Conservation (phyloP, 2,797 vertebrate genomes). For the Sciurus vulgaris region DNA sequence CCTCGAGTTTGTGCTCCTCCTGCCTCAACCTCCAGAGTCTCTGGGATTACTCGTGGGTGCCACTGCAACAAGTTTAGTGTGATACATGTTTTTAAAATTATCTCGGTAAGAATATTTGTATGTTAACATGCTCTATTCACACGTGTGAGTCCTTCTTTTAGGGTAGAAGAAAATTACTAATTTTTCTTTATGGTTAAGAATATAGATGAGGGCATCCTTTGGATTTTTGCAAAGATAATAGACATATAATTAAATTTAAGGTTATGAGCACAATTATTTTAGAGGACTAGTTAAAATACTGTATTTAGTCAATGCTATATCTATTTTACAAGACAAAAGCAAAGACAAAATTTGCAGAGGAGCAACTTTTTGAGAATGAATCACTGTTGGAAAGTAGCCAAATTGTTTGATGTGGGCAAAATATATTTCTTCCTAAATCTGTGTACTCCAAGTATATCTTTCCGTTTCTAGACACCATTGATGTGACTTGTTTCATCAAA, state of each 20-base stretch:
- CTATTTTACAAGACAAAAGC: conserved; percentile 5
- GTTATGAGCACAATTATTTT: background rate
- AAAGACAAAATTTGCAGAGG: background rate
- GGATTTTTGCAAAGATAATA: background rate
- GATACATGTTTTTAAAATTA: background rate
- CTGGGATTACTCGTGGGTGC: background rate
- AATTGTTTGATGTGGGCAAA: conserved; percentile 22
- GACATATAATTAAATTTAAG: background rate
- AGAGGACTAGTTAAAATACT: background rate
- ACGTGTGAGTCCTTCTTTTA: background rate
- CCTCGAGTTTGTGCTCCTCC: background rate
- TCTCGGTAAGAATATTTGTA: background rate
- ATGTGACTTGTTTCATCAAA: background rate
- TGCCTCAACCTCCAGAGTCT: background rate
- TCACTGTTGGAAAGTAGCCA: background rate
- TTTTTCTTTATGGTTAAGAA: background rate
- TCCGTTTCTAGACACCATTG: background rate
- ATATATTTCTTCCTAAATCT: background rate
- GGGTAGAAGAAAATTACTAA: background rate
- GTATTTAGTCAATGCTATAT: background rate
- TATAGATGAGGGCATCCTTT: background rate
- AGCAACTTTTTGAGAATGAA: background rate
- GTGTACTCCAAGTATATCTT: background rate
- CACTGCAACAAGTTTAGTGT: background rate
- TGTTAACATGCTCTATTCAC: background rate